phyloP scores from a whole-genome alignment of 2,797 vertebrate species.

The Diplodus puntazzo region DNA sequence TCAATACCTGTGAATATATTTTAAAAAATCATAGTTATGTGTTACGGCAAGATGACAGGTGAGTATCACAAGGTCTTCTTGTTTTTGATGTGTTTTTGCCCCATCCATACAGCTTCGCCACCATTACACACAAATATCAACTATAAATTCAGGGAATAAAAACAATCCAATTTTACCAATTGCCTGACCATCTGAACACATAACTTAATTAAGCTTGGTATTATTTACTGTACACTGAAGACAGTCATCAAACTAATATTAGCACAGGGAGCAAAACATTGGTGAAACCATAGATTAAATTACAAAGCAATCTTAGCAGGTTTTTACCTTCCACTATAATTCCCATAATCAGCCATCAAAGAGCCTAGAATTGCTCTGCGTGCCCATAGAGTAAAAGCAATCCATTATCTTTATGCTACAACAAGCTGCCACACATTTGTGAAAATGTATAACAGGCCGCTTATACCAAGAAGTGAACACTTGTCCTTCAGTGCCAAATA shows the following conservation, averaged over 20 bases:
- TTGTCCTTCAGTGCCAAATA: neutral
- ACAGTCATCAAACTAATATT: neutral
- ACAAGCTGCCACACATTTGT: neutral
- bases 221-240: neutral
- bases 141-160: neutral
- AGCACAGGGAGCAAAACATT: neutral
- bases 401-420: neutral
- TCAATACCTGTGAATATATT: neutral
- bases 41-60: neutral
- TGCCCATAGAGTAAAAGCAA: neutral
- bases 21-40: neutral
- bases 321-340: neutral
- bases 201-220: neutral
- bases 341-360: neutral
- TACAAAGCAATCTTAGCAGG: neutral
- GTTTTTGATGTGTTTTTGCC: neutral
- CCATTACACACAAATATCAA: neutral
- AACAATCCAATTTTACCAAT: neutral
- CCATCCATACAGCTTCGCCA: neutral
- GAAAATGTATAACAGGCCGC: neutral
- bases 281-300: neutral
- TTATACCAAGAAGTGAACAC: constrained; percentile 1
- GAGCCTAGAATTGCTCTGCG: neutral
- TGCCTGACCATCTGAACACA: neutral
- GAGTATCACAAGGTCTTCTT: neutral